Conservation (phyloP, 1,140 invertebrate genomes). For the Apis cerana region DNA sequence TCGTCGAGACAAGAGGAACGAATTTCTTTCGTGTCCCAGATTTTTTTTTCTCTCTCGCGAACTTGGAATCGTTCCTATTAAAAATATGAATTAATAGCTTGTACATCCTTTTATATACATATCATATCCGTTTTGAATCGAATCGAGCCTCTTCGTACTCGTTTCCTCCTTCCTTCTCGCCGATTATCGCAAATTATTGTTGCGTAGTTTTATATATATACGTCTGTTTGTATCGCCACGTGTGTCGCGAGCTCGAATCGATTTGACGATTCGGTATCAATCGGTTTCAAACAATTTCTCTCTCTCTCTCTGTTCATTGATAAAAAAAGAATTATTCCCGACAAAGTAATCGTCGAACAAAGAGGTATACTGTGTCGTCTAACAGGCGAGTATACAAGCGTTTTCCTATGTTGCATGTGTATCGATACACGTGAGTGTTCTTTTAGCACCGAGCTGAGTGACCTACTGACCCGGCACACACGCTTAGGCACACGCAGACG, state of each 20-base stretch:
- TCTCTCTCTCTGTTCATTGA: not conserved
- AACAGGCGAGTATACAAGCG: not conserved
- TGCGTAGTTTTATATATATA: no score
- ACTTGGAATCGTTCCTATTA: not conserved
- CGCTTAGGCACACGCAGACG: constrained; percentile 34
- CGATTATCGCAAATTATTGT: no score
- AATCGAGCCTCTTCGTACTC: not conserved
- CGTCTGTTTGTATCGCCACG: no score
- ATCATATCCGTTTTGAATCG: no score
- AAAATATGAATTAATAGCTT: not conserved
- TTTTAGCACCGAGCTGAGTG: constrained; percentile 58
- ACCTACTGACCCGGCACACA: constrained; percentile 64
- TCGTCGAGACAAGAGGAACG: constrained; percentile 24
- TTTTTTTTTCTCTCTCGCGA: constrained; percentile 43
- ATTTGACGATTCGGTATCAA: no score
- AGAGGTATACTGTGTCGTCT: not conserved
- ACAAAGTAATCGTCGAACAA: not conserved
- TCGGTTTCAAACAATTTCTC: not conserved
- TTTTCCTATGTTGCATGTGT: constrained; percentile 35
- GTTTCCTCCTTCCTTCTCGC: not conserved
- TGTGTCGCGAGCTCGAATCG: no score
- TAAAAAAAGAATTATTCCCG: constrained; percentile 15
- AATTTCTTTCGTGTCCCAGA: constrained; percentile 38
- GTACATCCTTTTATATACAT: not conserved
- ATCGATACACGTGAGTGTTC: constrained; percentile 48